These are phyloP conservation scores for Euzetes globulus DNA, from an alignment of 2,888 invertebrate species.

Conservation along the genomic window DNA sequence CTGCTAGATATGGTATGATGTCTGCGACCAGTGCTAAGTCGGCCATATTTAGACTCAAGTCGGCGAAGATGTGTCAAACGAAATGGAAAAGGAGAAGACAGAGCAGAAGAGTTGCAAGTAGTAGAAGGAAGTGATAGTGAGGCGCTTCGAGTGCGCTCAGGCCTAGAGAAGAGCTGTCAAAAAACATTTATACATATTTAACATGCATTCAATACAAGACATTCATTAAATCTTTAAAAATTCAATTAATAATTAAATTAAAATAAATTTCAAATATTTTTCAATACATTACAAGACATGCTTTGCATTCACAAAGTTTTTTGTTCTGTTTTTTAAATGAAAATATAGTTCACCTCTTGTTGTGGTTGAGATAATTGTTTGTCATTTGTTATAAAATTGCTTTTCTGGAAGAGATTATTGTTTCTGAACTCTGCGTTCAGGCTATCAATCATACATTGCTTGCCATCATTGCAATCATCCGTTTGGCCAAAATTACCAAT, in stretches of 20 bases:
- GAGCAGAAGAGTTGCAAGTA: conserved; percentile 29
- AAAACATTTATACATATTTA: background rate
- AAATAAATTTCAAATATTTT: background rate
- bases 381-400: background rate
- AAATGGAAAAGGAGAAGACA: conserved; percentile 21
- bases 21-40: conserved; percentile 62
- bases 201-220: conserved; percentile 9
- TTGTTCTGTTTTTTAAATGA: background rate
- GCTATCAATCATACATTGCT: conserved; percentile 11
- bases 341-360: conserved; percentile 24
- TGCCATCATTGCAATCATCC: conserved; percentile 10
- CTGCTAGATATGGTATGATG: conserved; percentile 74
- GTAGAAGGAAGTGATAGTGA: conserved; percentile 23
- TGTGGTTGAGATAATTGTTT: conserved; percentile 7
- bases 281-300: conserved; percentile 1
- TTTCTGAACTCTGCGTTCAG: conserved; percentile 15
- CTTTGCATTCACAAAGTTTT: background rate
- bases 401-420: background rate
- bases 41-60: conserved; percentile 30
- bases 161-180: conserved; percentile 28
- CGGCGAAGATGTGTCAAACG: conserved; percentile 21
- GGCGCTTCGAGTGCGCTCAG: conserved; percentile 28
- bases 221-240: background rate
- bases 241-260: background rate
- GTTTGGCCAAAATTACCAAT: background rate